These are phyloP conservation scores for Timema podura DNA, from an alignment of 2,888 invertebrate genomes.

Conservation along the genomic window DNA sequence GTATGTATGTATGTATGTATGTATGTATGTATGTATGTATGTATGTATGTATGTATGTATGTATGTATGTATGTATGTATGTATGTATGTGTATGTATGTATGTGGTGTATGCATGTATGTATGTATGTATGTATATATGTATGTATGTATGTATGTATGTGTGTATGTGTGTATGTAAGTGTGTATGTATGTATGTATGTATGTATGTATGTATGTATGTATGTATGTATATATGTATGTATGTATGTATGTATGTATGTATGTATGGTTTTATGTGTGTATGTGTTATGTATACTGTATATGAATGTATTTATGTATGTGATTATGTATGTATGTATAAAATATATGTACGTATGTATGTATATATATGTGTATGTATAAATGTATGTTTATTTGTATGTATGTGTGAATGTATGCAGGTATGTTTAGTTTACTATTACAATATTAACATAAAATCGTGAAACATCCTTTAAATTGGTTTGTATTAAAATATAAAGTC, in stretches of 20 bases:
- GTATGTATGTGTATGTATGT: too few species aligned
- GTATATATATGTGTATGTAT: too few species aligned
- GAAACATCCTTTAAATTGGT: too few species aligned
- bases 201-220: background rate
- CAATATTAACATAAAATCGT: too few species aligned
- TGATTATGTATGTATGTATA: background rate
- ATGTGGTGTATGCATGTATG: too few species aligned
- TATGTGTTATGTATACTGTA: background rate
- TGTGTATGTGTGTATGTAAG: slow-evolving; percentile 1
- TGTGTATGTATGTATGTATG: too few species aligned
- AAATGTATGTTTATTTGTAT: too few species aligned
- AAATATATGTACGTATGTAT: background rate
- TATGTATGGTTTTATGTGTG: background rate
- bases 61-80: background rate
- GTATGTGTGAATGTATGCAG: too few species aligned
- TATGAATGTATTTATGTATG: too few species aligned
- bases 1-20: background rate
- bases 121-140: background rate
- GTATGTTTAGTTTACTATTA: too few species aligned
- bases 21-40: background rate
- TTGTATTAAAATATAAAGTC: too few species aligned
- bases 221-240: background rate
- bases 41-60: background rate
- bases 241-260: slow-evolving; percentile 4
- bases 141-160: background rate